Evolutionary conservation across 2,888 invertebrate genomes (phyloP), one percentile per base, ranked within the genome.

Genomic region (Tetramorium bicarinatum): DNA sequence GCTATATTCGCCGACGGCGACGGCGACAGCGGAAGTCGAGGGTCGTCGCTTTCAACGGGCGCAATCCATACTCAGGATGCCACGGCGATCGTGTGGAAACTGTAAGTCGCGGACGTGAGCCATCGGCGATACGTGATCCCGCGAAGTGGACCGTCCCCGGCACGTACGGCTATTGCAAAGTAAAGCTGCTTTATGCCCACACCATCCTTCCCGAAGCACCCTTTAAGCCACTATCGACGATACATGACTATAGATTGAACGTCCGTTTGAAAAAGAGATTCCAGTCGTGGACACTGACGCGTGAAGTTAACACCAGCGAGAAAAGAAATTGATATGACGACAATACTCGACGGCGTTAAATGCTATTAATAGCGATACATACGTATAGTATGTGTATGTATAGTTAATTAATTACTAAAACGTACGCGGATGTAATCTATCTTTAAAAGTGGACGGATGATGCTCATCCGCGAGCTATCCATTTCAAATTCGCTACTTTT

Each of bases 81-180:
- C 76, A 74, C 83, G 52, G 85, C 79, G 89, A 89, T 90, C 90
- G 87, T 85, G 88, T 86, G 87, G 88, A 89, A 90, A 90, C 86
- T 88, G 86, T 86, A 89, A 91, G 89, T 86, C 86, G 89, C 85
- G 89, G 72, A 91, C 91, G 91, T 91, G 90, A 90, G 91, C 89
- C 87, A 91, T 91, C 87, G 83, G 75, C 71, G 87, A 87, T 91
- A 91, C 91, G 91, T 91, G 91, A 90, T 89, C 88, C 86, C 76
- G 72, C 83, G 72, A 74, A 84, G 82, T 85, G 82, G 83, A 86
- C 79, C 71, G 61, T 82, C 75, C 61, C 80, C 13, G 13, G 64
- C 77, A 77, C 77, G 66, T 76, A 66, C 77, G 25, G 34, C 82
- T 77, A 86, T 85, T 61, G 86, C 83, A 69, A 84, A 86, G 83